Evolutionary conservation across 2,888 invertebrate genomes (phyloP).

Genomic region (Marronus borbonicus): DNA sequence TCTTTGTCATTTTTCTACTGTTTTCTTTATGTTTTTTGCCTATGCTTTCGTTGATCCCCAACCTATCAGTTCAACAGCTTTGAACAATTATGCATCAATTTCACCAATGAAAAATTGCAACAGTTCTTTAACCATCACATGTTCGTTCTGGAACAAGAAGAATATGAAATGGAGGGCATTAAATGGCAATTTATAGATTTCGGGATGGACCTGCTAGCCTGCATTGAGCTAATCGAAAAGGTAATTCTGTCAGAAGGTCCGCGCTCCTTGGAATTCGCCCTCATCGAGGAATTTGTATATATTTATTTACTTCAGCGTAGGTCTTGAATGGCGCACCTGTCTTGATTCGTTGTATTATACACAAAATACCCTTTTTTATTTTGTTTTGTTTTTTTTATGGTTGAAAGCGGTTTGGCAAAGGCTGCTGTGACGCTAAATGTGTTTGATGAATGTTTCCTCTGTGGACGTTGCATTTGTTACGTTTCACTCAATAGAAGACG

Average conservation of each 20-base stretch:
- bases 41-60: not conserved
- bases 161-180: slow-evolving; percentile 95
- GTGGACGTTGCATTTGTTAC: too few species aligned
- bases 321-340: not conserved
- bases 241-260: slow-evolving; percentile 72
- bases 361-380: too few species aligned
- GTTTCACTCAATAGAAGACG: too few species aligned
- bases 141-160: slow-evolving; percentile 98
- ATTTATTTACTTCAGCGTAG: not conserved
- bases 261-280: too few species aligned
- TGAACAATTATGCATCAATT: slow-evolving; percentile 98
- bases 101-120: slow-evolving; percentile 97
- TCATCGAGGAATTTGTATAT: not conserved
- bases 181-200: slow-evolving; percentile 98
- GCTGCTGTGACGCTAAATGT: too few species aligned
- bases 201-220: slow-evolving; percentile 96
- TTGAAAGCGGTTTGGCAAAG: too few species aligned
- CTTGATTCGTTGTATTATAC: too few species aligned
- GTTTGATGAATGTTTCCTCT: too few species aligned
- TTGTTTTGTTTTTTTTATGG: too few species aligned
- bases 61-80: slow-evolving; percentile 89
- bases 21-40: slow-evolving; percentile 60
- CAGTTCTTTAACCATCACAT: slow-evolving; percentile 99
- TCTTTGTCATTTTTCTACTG: not conserved
- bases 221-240: slow-evolving; percentile 97